Evolutionary conservation across 2,113 vertebrate species (phyloP).

Genomic region (Calidris pygmaea): DNA sequence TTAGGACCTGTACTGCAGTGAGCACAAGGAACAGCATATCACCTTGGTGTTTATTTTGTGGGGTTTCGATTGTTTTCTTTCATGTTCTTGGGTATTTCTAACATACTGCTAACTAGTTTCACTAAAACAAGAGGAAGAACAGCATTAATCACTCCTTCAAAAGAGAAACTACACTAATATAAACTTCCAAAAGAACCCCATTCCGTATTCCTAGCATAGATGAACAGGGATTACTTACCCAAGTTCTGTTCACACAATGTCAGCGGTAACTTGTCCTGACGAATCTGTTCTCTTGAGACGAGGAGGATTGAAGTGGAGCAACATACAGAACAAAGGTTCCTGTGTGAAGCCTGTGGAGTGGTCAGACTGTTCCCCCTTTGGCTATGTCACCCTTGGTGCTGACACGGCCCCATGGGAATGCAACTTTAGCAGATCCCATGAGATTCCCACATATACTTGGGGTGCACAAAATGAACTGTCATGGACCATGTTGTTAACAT

Average conservation of each 20-base stretch:
- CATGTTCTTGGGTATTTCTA: background rate
- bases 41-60: background rate
- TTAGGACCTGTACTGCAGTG: background rate
- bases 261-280: background rate
- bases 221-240: background rate
- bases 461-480: background rate
- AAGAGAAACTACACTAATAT: background rate
- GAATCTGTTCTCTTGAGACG: background rate
- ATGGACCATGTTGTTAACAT: background rate
- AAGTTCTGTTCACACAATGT: background rate
- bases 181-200: background rate
- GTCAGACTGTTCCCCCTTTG: fast-evolving
- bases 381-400: background rate
- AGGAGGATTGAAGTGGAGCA: background rate
- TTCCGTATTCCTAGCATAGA: background rate
- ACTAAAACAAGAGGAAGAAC: background rate
- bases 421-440: background rate
- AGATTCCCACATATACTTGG: background rate
- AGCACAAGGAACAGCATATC: background rate
- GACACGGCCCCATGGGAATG: fast-evolving
- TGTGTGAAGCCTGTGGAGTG: background rate
- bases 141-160: background rate
- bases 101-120: background rate
- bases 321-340: background rate
- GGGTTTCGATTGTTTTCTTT: background rate